Evolutionary conservation across 2,113 vertebrate species (phyloP).

Genomic region (Cyprinus carpio): DNA sequence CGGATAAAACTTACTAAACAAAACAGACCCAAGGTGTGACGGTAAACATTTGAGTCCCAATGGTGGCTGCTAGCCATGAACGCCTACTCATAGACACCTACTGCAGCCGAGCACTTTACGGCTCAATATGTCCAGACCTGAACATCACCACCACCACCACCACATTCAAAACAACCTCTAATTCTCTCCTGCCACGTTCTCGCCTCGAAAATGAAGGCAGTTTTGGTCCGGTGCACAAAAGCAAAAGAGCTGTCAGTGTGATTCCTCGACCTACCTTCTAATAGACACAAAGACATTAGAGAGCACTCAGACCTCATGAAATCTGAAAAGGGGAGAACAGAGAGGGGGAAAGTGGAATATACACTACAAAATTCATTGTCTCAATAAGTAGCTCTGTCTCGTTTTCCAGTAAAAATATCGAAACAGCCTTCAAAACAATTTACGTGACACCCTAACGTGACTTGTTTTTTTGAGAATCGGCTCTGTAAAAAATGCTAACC

Average conservation of each 20-base stretch:
- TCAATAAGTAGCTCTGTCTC: background rate
- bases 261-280: slow-evolving; percentile 29
- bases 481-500: too few relatives aligned
- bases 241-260: slow-evolving; percentile 37
- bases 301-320: slow-evolving; percentile 33
- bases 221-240: slow-evolving; percentile 1
- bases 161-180: background rate
- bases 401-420: background rate
- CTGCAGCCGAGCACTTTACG: slow-evolving; percentile 1
- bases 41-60: background rate
- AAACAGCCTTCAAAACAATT: too few relatives aligned
- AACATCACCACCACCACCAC: background rate
- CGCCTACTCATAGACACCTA: background rate
- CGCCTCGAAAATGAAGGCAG: background rate
- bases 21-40: background rate
- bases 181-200: background rate
- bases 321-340: slow-evolving; percentile 15
- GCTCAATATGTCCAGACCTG: slow-evolving; percentile 21
- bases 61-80: background rate
- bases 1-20: background rate
- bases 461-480: too few relatives aligned
- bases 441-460: too few relatives aligned
- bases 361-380: background rate
- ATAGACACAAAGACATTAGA: slow-evolving; percentile 41
- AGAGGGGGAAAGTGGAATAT: slow-evolving; percentile 49